Conservation (phyloP, 2,113 vertebrate species). For the Rana temporaria region DNA sequence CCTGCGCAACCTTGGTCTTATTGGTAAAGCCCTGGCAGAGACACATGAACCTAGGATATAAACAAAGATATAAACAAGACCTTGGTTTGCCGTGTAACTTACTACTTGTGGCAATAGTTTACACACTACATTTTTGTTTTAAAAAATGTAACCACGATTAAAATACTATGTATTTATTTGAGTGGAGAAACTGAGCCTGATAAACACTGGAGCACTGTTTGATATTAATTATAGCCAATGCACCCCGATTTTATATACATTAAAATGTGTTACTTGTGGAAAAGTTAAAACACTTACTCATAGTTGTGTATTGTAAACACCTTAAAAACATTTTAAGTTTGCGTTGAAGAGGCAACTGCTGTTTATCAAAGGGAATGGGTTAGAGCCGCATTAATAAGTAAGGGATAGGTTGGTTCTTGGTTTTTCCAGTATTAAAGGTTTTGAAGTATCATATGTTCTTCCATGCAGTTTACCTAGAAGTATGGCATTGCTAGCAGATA, state of each 20-base stretch:
- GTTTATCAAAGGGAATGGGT: too few relatives aligned
- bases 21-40: conserved; percentile 64
- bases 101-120: background rate
- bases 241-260: background rate
- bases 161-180: conserved; percentile 40
- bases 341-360: too few relatives aligned
- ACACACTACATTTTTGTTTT: conserved; percentile 11
- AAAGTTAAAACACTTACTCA: background rate
- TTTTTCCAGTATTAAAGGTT: too few relatives aligned
- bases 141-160: background rate
- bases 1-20: conserved; percentile 80
- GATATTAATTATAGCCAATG: background rate
- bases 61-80: conserved; percentile 63
- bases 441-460: too few relatives aligned
- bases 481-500: too few relatives aligned
- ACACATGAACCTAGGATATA: conserved; percentile 58
- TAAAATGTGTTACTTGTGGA: background rate
- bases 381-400: too few relatives aligned
- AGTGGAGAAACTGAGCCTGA: background rate
- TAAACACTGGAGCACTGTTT: background rate
- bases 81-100: conserved; percentile 12
- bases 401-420: too few relatives aligned
- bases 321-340: too few relatives aligned
- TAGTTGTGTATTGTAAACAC: too few relatives aligned
- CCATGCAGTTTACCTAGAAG: too few relatives aligned